Conservation (phyloP, 2,113 vertebrate species). For the Pygoscelis antarcticus region DNA sequence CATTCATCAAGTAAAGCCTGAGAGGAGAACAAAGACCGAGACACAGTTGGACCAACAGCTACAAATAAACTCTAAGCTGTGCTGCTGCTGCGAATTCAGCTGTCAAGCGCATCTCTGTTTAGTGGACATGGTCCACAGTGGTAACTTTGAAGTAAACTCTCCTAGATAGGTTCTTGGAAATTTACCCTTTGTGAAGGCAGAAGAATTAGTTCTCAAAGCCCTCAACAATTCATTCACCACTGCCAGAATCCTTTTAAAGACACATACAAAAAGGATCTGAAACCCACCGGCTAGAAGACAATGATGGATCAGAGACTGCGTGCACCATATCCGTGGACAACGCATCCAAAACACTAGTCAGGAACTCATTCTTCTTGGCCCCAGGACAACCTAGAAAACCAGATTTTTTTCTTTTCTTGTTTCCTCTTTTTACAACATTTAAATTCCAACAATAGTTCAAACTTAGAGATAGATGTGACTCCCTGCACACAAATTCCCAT, state of each 20-base stretch:
- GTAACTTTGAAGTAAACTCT: background rate
- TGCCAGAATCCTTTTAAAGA: background rate
- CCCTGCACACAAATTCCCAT: background rate
- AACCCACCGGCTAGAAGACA: constrained; percentile 86
- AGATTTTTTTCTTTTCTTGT: background rate
- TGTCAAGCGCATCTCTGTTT: background rate
- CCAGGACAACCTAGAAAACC: constrained; percentile 89
- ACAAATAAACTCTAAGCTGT: background rate
- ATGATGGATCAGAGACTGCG: constrained; percentile 87
- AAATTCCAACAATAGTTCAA: background rate
- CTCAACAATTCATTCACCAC: background rate
- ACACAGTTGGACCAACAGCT: background rate
- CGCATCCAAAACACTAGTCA: constrained; percentile 94
- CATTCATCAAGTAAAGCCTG: background rate
- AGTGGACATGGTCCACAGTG: background rate
- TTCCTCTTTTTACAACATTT: background rate
- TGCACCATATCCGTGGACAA: constrained; percentile 98
- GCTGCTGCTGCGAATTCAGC: background rate
- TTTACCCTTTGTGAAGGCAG: background rate
- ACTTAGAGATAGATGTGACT: background rate
- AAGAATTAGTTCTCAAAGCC: background rate
- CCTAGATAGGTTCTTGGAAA: background rate
- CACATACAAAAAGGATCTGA: background rate
- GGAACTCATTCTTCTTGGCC: constrained; percentile 93
- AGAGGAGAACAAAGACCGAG: background rate